Percentiles rank a stretch among this genome's conserved stretches.
These are phyloP conservation scores for Montipora efflorescens DNA, from an alignment of 64 coral and sea anemone genomes.

Conservation along the genomic window DNA sequence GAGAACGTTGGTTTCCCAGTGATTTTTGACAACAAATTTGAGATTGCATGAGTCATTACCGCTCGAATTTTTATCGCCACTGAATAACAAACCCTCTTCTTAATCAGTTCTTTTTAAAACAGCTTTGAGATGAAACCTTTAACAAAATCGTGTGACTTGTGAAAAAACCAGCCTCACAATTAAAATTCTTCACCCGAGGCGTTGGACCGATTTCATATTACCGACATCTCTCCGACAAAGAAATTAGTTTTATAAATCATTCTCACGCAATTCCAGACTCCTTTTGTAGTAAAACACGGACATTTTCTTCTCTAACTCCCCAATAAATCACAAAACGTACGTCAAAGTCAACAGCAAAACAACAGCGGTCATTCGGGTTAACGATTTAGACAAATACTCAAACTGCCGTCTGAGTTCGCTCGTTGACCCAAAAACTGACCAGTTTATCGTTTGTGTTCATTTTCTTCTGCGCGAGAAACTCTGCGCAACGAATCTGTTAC, in stretches of 20 bases:
- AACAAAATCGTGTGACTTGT: slow-evolving; percentile 13
- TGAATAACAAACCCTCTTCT: neutral
- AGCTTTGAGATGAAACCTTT: neutral
- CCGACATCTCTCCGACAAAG: neutral
- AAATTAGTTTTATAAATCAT: slow-evolving; percentile 1
- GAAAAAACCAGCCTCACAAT: neutral
- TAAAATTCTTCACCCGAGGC: slow-evolving; percentile 52
- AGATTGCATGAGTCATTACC: neutral
- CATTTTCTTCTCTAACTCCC: neutral
- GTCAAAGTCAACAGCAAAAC: slow-evolving; percentile 4
- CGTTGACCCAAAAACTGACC: neutral
- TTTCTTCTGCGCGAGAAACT: neutral
- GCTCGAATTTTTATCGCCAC: neutral
- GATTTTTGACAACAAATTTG: neutral
- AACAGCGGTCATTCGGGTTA: slow-evolving; percentile 48
- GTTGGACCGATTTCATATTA: neutral
- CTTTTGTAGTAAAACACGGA: neutral
- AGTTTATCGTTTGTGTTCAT: slow-evolving; percentile 15
- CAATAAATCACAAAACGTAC: neutral
- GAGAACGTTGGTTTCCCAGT: neutral
- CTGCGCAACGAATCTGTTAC: neutral
- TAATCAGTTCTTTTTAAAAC: neutral
- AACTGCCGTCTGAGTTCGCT: slow-evolving; percentile 19
- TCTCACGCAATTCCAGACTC: neutral
- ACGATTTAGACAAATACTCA: slow-evolving; percentile 41